Conservation (phyloP, 2,888 invertebrate genomes). For the Griposia aprilina region DNA sequence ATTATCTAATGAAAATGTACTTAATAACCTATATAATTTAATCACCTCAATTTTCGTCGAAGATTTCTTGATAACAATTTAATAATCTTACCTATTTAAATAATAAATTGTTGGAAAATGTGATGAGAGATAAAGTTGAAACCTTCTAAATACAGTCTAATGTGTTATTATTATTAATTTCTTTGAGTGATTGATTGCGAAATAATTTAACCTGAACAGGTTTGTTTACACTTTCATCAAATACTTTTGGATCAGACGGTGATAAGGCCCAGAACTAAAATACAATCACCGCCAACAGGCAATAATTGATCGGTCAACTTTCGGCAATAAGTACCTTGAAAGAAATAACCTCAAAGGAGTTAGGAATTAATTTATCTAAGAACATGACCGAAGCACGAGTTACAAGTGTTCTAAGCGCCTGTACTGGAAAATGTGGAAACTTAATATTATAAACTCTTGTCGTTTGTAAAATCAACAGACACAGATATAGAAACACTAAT, state of each 20-base stretch:
- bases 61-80: background rate
- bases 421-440: background rate
- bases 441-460: background rate
- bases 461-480: constrained; percentile 11
- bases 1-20: background rate
- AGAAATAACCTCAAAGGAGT: background rate
- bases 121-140: background rate
- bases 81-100: background rate
- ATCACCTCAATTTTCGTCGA: background rate
- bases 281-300: background rate
- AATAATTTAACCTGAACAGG: background rate
- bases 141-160: background rate
- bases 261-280: background rate
- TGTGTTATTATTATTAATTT: background rate
- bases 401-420: background rate
- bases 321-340: background rate
- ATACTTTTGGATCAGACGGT: background rate
- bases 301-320: background rate
- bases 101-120: background rate
- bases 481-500: background rate
- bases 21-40: background rate
- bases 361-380: background rate
- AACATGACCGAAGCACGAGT: background rate
- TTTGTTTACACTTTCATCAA: background rate
- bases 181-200: background rate